These are phyloP conservation scores for Calameuta pallipes DNA, from an alignment of 2,888 invertebrate genomes.

Conservation along the genomic window DNA sequence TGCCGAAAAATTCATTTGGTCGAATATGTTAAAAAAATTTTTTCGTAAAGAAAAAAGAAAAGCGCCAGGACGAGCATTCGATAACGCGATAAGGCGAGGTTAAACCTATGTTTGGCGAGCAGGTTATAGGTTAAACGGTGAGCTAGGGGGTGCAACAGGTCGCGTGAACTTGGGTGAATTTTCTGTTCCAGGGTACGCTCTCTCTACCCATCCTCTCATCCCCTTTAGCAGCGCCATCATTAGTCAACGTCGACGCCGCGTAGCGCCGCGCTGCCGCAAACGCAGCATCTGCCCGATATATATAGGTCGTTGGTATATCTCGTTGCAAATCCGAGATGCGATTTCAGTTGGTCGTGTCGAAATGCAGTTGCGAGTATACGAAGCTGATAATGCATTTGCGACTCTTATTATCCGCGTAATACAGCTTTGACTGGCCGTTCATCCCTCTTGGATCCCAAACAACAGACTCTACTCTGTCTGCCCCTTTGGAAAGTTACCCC, in stretches of 20 bases:
- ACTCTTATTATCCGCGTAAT: background rate
- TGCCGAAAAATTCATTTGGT: background rate
- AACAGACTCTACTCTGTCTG: background rate
- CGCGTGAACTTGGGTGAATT: slow-evolving; percentile 66
- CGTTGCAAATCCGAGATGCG: slow-evolving; percentile 48
- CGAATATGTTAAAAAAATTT: background rate
- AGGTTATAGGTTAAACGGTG: slow-evolving; percentile 67
- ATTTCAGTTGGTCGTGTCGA: slow-evolving; percentile 26
- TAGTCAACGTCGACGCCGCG: slow-evolving; percentile 65
- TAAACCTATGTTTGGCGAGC: slow-evolving; percentile 66
- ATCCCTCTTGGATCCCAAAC: background rate
- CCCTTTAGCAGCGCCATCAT: slow-evolving; percentile 62
- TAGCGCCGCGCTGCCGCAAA: slow-evolving; percentile 51
- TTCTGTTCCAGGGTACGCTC: slow-evolving; percentile 64
- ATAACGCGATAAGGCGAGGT: slow-evolving; percentile 66
- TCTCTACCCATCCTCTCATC: slow-evolving; percentile 50
- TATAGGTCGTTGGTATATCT: slow-evolving; percentile 46
- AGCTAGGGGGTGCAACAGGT: slow-evolving; percentile 67
- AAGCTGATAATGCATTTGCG: background rate
- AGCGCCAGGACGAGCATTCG: slow-evolving; percentile 48
- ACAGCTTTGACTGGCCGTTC: background rate
- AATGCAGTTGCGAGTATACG: slow-evolving; percentile 18
- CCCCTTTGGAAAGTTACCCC: background rate
- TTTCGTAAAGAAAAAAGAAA: slow-evolving; percentile 9
- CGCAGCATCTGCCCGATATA: slow-evolving; percentile 60